A percentile compares a stretch with the other conserved stretches of the same genome.
Evolutionary conservation across 1,140 invertebrate genomes (phyloP).

Genomic region (Musca domestica): DNA sequence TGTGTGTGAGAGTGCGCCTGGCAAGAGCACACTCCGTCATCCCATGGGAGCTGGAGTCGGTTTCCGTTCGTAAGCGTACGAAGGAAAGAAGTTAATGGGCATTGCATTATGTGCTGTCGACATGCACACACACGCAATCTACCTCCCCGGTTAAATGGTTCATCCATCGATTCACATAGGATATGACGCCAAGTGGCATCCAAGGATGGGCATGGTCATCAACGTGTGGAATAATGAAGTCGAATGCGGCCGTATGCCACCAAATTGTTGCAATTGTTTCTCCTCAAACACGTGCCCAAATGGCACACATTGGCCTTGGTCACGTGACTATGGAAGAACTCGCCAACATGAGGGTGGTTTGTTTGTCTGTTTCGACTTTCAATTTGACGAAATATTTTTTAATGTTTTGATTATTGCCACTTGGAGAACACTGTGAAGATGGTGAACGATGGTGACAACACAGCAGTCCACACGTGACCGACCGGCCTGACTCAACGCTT

Average conservation of each 20-base stretch:
- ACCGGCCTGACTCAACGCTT: background rate
- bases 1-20: background rate
- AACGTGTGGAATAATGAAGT: background rate
- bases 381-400: slow-evolving; percentile 20
- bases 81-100: background rate
- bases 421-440: slow-evolving; percentile 4
- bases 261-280: slow-evolving; percentile 29
- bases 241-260: slow-evolving; percentile 12
- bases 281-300: slow-evolving; percentile 18
- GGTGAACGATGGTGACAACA: slow-evolving; percentile 5
- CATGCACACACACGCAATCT: background rate
- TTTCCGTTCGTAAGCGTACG: slow-evolving; percentile 10
- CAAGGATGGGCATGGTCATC: background rate
- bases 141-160: too few relatives aligned
- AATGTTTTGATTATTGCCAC: slow-evolving; percentile 28
- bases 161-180: background rate
- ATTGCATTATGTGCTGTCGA: background rate
- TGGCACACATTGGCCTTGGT: slow-evolving; percentile 23
- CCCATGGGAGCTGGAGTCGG: background rate
- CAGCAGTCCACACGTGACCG: background rate
- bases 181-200: slow-evolving; percentile 13
- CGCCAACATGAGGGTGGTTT: background rate
- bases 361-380: slow-evolving; percentile 9
- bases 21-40: slow-evolving; percentile 5
- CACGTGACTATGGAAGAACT: slow-evolving; percentile 20